Evolutionary conservation across 2,888 invertebrate genomes (phyloP), one percentile per base, ranked within the genome.

Genomic region (Limenitis arthemis): DNA sequence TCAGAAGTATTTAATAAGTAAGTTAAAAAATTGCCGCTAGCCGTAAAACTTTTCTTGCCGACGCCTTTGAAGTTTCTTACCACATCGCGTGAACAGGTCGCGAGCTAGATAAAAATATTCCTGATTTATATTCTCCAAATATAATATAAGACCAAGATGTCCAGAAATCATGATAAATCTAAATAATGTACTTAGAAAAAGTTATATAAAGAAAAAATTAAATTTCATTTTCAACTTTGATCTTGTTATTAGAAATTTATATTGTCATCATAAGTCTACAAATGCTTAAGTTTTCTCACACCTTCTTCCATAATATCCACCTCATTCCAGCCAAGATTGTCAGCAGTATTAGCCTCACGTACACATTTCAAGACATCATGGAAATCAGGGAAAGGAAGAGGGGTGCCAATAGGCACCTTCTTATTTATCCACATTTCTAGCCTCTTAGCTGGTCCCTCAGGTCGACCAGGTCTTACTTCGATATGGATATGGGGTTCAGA

Each of bases 61-160:
- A 8, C 91, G 79, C 37, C 88, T 79, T 77, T 93, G 90, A 38
- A 93, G 71, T 63, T 89, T 82, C 58, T 86, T 89, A 0, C 92
- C 93, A 57, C 92, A 89, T 68, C 90, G 88, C 38, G 82, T 78
- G 63, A 93, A 93, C 20, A 91, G 86, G 64, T 90, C 89, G 59
- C 89, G 83, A 5, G 92, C 91, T 89, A 73, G 37, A 72, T 72
- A 31, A 28, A 44, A 34, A 32, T 20, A 20, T 20, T 20, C 20
- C 4, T 20, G 2, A 20, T 3, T 20, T 20, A 20, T 20, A 20
- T 3, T 20, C 20, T 20, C 20, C 4, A 20, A 20, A 20, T 20
- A 20, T 20, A 20, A 20, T 20, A 20, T 20, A 20, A 20, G 20
- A 20, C 20, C 20, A 20, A 20, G 2, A 20, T 20, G 20, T 20